Base-by-base conservation (phyloP, 1,140 invertebrate species). In the Microplitis demolitor region DNA sequence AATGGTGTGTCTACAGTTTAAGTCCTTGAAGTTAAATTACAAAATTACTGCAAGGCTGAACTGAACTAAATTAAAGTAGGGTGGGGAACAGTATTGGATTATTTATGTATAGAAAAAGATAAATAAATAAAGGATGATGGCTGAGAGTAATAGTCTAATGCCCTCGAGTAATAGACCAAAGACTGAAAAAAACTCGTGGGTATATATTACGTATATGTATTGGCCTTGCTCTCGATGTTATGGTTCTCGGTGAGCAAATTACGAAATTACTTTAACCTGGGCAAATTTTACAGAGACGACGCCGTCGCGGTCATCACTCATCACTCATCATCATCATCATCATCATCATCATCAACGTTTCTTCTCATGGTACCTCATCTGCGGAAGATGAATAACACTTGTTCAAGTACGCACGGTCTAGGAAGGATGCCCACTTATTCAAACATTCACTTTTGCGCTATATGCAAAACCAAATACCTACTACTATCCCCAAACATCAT, bases 211-310 rank as follows among this genome's bases (percentile, higher is more conserved):
- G 6, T 39, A 39, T 39, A 8, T 5, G 6, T 39, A 39, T 39
- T 39, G 78, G 76, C 81, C 81, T 81, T 82, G 81, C 81, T 81
- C 81, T 75, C 79, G 78, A 78, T 83, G 78, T 78, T 78, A 79
- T 71, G 69, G 66, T 80, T 82, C 76, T 50, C 66, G 50, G 66
- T 73, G 73, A 69, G 75, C 78, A 78, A 81, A 45, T 45, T 45
- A 45, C 11, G 39, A 45, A 45, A 45, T 1, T 9, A 45, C 11
- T 45, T 45, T 6, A 45, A 82, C 35, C 66, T n/a, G 39, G 63
- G 68, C 73, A n/a, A 45, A 69, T 74, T 45, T 50, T 75, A 66
- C 54, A 69, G 39, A 45, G 11, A 45, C 39, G 39, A 45, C 6
- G 39, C 24, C 35, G 73, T 68, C 70, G 66, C 66, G 63, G 58